Evolutionary conservation across 2,797 vertebrate species (phyloP), one percentile per base, ranked within the genome.

Genomic region (Ispidina lecontei): DNA sequence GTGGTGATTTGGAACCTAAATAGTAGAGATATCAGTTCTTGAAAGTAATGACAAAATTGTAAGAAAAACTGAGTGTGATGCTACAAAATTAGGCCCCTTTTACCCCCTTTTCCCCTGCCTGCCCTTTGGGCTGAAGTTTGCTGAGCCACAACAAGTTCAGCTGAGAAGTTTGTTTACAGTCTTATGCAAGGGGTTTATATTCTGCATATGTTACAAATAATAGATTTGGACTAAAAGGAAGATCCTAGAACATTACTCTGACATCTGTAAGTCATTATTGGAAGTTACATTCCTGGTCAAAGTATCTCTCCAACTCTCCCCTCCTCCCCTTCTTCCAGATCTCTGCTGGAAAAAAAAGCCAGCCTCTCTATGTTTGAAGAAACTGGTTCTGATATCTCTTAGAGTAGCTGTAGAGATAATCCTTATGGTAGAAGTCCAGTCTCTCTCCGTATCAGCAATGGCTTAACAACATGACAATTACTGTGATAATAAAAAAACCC

Each of bases 201-300:
- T 91, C 78, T 80, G 54, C 84, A 75, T 89, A 55, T 91, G 88
- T 83, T 89, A 89, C 31, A 94, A 89, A 89, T 94, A 90, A 84
- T 43, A 76, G 65, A n/a, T 91, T 77, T 91, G 84, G 84, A 74
- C 60, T 87, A 79, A 90, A 87, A 72, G 68, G 69, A 89, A 80
- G 74, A 90, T 93, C 71, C 79, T 89, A 84, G 55, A 92, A 82
- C 39, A 35, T 74, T 77, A 68, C 58, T 79, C 37, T 52, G 51
- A 88, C 90, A 94, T 95, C 90, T 93, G 91, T 62, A 91, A 94
- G 73, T 85, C 73, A 64, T 94, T 95, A 94, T 49, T 89, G 62
- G 70, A 84, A 90, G 63, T 92, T 89, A 47, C 76, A 71, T 91
- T 95, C 90, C 78, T 63, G 51, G 41, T 65, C 21, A 43, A 87